Evolutionary conservation across 2,888 invertebrate species (phyloP), one percentile per base, ranked within the genome.

Genomic region (Cerastis leucographa): DNA sequence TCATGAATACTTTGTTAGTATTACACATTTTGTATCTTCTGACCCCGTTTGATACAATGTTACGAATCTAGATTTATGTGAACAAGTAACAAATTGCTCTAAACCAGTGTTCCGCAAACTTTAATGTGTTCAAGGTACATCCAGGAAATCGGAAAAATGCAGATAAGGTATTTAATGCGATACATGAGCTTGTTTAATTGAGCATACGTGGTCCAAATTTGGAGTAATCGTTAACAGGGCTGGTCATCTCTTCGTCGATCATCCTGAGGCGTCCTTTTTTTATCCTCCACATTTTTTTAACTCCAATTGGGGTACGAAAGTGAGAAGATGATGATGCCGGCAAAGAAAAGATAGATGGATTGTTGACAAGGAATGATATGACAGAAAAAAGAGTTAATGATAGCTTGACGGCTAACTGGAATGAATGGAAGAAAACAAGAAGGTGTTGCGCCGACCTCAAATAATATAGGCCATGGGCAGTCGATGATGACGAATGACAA

Each of bases 11-110:
- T 56, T 64, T 74, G 67, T 67, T 42, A n/a, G 29, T 59, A 40
- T 79, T 49, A 67, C 54, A 82, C 42, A 65, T 65, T 40, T 66
- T 66, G 74, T 49, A 56, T 81, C 62, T 42, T 8, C 54, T 75
- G 83, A 76, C 67, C 76, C 56, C 67, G 56, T 64, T 76, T 68
- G 14, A 56, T 75, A 82, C 76, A 64, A 49, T 64, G 76, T 79
- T 35, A 64, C 66, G 40, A 49, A 82, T 68, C 76, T 82, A 76
- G 82, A 82, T 82, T 79, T 82, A 75, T 82, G 82, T 81, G 82
- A 79, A 75, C 75, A 81, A 62, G 46, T 40, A 29, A 54, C 42
- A 82, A 68, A 76, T 76, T 68, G 64, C 54, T 76, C 46, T 44
- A 67, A 8, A 79, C 62, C 35, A 35, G 35, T 35, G 35, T 3